These are phyloP conservation scores for Bos javanicus DNA, from an alignment of 2,113 vertebrate species.

Conservation along the genomic window DNA sequence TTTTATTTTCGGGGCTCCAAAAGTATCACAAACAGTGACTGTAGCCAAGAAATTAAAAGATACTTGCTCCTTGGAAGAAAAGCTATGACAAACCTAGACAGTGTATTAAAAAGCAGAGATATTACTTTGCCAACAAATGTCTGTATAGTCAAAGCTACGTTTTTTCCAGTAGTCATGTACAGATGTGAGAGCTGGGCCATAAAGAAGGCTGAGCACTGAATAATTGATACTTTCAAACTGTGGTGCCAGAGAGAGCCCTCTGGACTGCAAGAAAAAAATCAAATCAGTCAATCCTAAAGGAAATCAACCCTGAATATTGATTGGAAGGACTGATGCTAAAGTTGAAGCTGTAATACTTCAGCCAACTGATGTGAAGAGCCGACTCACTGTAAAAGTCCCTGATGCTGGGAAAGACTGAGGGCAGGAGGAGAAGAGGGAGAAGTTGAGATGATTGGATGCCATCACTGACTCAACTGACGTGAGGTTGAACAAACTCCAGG, in stretches of 20 bases:
- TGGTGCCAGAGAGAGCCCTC: not conserved
- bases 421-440: not conserved
- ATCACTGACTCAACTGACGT: not conserved
- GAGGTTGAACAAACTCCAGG: not conserved
- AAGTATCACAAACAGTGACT: not conserved
- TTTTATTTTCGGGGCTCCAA: not conserved
- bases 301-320: not conserved
- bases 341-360: not conserved
- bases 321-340: not conserved
- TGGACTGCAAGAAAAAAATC: not conserved
- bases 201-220: not conserved
- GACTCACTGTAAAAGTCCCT: not conserved
- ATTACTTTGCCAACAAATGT: not conserved
- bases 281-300: not conserved
- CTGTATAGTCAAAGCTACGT: not conserved
- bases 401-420: not conserved
- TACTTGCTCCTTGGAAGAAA: not conserved
- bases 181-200: not conserved
- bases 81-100: not conserved
- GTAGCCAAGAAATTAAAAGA: not conserved
- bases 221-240: not conserved
- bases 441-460: not conserved
- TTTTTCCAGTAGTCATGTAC: not conserved
- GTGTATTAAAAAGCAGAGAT: not conserved
- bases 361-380: not conserved